These are phyloP conservation scores for Manis pentadactyla DNA, from an alignment of 2,797 vertebrate species.

Conservation along the genomic window DNA sequence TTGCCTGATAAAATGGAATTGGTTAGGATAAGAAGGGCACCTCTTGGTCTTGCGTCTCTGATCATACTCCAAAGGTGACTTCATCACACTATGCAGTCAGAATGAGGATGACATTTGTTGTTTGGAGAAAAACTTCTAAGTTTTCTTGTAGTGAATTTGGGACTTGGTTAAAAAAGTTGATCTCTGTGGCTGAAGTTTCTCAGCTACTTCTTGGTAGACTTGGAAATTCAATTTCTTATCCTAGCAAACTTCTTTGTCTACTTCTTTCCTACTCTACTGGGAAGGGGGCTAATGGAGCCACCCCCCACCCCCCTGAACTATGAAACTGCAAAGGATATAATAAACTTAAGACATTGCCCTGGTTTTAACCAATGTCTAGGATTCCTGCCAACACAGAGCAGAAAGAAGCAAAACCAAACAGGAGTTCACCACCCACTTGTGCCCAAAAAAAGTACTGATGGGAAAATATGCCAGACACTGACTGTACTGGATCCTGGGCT, in stretches of 20 bases:
- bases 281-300: not conserved
- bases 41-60: not conserved
- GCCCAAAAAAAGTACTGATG: conserved; percentile 55
- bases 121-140: not conserved
- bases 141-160: not conserved
- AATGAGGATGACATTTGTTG: not conserved
- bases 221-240: conserved; percentile 57
- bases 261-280: not conserved
- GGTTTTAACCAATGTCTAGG: conserved; percentile 38
- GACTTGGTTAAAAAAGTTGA: not conserved
- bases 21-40: not conserved
- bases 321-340: not conserved
- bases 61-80: not conserved
- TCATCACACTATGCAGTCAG: not conserved
- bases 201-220: not conserved
- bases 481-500: not conserved
- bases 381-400: conserved; percentile 57
- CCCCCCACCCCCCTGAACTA: not conserved
- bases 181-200: not conserved
- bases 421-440: conserved; percentile 66
- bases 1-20: not conserved
- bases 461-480: conserved; percentile 57
- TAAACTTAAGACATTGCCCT: not conserved
- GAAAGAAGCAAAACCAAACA: conserved; percentile 74
- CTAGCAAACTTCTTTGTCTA: conserved; percentile 41